Conservation (phyloP, 1,140 invertebrate genomes). For the Lasaia peninsularis region DNA sequence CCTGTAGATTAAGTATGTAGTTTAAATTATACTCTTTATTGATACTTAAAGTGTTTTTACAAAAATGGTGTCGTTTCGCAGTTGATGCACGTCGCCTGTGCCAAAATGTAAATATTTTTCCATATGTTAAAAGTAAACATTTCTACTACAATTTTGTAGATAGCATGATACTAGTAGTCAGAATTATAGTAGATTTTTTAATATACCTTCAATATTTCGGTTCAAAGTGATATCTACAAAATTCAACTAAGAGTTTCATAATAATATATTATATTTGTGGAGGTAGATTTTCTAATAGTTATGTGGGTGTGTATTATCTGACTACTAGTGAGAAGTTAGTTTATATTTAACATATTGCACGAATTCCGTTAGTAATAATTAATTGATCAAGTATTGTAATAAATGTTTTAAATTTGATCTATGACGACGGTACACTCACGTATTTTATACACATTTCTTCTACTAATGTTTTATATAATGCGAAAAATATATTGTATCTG, state of each 20-base stretch:
- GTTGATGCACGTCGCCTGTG: slow-evolving; percentile 62
- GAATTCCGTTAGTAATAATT: slow-evolving; percentile 9
- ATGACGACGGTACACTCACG: not conserved
- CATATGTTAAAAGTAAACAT: slow-evolving; percentile 26
- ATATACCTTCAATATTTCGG: not conserved
- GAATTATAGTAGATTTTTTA: slow-evolving; percentile 11
- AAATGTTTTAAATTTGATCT: slow-evolving; percentile 7
- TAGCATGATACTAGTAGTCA: slow-evolving; percentile 31
- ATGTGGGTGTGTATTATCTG: not conserved
- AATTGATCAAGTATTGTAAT: slow-evolving; percentile 8
- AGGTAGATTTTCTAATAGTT: not conserved
- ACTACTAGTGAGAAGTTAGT: slow-evolving; percentile 18
- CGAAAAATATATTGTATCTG: too few species aligned
- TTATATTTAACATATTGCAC: slow-evolving; percentile 4
- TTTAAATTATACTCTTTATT: slow-evolving; percentile 55
- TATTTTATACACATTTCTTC: not conserved
- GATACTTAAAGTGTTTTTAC: slow-evolving; percentile 41
- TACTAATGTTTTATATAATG: not conserved
- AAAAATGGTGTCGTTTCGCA: slow-evolving; percentile 44
- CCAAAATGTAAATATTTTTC: slow-evolving; percentile 73
- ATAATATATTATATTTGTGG: not conserved
- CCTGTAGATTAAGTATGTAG: slow-evolving; percentile 67
- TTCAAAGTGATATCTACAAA: not conserved
- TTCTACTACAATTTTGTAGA: slow-evolving; percentile 23
- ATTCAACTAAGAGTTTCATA: not conserved